phyloP scores from a whole-genome alignment of 2,797 vertebrate species.

The Babyrousa celebensis region DNA sequence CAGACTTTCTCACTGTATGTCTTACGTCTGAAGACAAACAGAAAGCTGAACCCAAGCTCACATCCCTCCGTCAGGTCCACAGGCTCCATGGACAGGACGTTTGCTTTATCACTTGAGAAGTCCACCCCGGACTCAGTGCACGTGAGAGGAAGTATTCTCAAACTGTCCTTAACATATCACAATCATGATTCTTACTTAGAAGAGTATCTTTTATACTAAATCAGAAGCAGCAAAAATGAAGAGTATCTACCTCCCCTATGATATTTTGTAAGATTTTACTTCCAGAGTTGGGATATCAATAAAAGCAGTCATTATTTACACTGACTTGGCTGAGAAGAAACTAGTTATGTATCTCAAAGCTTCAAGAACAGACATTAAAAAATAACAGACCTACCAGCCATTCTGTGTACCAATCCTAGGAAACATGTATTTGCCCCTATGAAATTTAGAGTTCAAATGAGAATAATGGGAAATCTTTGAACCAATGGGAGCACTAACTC shows the following conservation, averaged over 20 bases:
- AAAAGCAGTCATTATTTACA: constrained; percentile 85
- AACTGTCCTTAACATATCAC: constrained; percentile 87
- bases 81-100: constrained; percentile 73
- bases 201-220: constrained; percentile 87
- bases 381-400: not conserved
- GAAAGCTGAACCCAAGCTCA: not conserved
- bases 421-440: not conserved
- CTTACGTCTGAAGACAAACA: not conserved
- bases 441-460: constrained; percentile 8
- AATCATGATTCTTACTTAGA: constrained; percentile 87
- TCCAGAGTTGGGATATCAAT: constrained; percentile 86
- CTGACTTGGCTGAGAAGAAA: constrained; percentile 10
- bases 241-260: constrained; percentile 78
- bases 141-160: constrained; percentile 74
- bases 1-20: not conserved
- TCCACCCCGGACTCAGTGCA: constrained; percentile 60
- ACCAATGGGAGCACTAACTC: not conserved
- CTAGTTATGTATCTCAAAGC: not conserved
- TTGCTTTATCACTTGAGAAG: constrained; percentile 83
- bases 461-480: not conserved
- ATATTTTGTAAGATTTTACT: constrained; percentile 85
- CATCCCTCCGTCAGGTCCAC: constrained; percentile 71
- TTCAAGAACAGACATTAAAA: not conserved
- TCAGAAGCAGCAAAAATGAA: constrained; percentile 87
- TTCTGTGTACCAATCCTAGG: not conserved